These are phyloP conservation scores for Ochropleura plecta DNA, from an alignment of 2,888 invertebrate genomes.

Conservation along the genomic window DNA sequence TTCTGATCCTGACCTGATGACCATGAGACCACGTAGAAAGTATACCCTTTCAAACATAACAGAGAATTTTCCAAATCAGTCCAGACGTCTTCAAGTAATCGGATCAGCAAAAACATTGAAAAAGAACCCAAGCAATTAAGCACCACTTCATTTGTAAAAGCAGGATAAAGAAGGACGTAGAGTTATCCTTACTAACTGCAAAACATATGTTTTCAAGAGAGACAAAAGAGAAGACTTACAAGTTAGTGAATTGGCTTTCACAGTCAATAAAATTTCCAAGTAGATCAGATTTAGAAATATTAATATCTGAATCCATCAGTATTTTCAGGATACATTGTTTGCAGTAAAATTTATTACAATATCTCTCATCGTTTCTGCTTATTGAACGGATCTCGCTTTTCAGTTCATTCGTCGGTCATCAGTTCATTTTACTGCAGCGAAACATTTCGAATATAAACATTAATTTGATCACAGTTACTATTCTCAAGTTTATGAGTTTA, in stretches of 20 bases:
- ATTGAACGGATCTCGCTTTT: conserved; percentile 39
- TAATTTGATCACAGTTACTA: conserved; percentile 21
- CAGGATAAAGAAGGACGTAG: neutral
- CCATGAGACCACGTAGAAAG: too few relatives aligned
- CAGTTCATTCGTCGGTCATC: conserved; percentile 24
- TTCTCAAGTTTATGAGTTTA: conserved; percentile 15
- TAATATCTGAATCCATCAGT: neutral
- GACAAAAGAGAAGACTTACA: neutral
- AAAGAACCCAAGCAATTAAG: too few relatives aligned
- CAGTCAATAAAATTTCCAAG: neutral
- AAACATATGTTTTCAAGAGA: neutral
- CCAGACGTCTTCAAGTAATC: too few relatives aligned
- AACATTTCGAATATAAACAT: conserved; percentile 35
- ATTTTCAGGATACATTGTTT: conserved; percentile 24
- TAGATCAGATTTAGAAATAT: neutral
- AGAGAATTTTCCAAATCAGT: too few relatives aligned
- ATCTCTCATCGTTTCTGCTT: conserved; percentile 42
- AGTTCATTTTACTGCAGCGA: conserved; percentile 9
- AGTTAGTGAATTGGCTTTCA: neutral
- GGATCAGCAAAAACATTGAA: too few relatives aligned
- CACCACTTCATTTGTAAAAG: too few relatives aligned
- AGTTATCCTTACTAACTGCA: neutral
- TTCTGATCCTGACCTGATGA: too few relatives aligned
- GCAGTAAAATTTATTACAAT: conserved; percentile 28
- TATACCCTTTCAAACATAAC: too few relatives aligned